Evolutionary conservation across 2,888 invertebrate species (phyloP).

Genomic region (Rugalucina vietnamica): DNA sequence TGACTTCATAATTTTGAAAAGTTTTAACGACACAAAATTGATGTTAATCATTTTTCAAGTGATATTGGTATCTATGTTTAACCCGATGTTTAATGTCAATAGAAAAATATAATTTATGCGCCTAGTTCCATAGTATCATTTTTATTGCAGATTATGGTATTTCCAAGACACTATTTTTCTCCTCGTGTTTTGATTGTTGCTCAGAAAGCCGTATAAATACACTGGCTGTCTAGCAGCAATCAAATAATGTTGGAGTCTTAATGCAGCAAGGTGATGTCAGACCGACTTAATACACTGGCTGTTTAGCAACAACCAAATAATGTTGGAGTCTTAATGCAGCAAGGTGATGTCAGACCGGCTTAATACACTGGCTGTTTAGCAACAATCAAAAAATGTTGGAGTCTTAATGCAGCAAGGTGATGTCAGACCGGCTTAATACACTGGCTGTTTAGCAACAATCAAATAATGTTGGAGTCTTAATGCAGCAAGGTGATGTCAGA

Average conservation of each 20-base stretch:
- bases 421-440: conserved; percentile 71
- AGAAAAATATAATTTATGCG: too few species aligned
- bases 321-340: conserved; percentile 68
- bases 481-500: too few species aligned
- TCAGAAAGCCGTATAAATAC: conserved; percentile 77
- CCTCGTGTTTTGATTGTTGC: conserved; percentile 81
- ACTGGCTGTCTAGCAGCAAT: conserved; percentile 78
- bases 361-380: conserved; percentile 74
- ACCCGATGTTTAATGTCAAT: too few species aligned
- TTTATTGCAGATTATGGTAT: too few species aligned
- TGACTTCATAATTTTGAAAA: too few species aligned
- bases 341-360: too few species aligned
- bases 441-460: conserved; percentile 79
- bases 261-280: too few species aligned
- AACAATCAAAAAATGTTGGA: conserved; percentile 79
- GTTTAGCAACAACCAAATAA: conserved; percentile 79
- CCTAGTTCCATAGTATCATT: too few species aligned
- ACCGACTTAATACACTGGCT: conserved; percentile 73
- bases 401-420: conserved; percentile 47
- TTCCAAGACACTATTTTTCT: too few species aligned
- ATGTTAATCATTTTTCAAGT: too few species aligned
- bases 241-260: conserved; percentile 76
- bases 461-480: conserved; percentile 75
- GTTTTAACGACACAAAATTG: too few species aligned
- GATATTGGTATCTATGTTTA: too few species aligned